Base-by-base conservation (phyloP, 1,140 invertebrate species). In the Penaeus indicus region DNA sequence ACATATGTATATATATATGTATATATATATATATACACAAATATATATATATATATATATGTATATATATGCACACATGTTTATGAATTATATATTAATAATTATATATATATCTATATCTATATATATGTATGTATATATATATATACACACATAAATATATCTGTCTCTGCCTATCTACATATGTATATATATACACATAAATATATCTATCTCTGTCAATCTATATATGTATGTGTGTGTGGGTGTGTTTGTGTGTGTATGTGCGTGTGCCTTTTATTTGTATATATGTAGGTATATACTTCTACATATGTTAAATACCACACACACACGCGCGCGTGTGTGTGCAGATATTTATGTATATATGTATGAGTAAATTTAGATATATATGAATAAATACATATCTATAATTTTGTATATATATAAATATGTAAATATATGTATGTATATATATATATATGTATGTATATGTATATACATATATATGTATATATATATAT, bases 1-100 rank as follows among this genome's bases (percentile, higher is more conserved):
- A 75, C n/a, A 75, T 10, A 75, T 32, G 27, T 75, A 75, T 75
- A 75, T 10, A 75, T 75, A 32, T 75, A 75, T 75, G n/a, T 75
- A 72, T 72, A 72, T 72, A 72, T 72, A 38, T 72, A 38, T 72
- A 1, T 25, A 72, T 25, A 72, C n/a, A 72, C n/a, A 72, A 22
- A 72, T 72, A 72, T 72, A 72, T 25, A 72, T 16, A 72, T 72
- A 72, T 72, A 72, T 72, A 27, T 72, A 72, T 72, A 27, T 72
- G 8, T 72, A 27, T 72, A 27, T 72, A 72, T 72, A 19, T 72
- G 38, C 27, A 27, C 27, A 27, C 16, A 18, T 18, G 13, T 32
- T 8, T 75, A 75, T 75, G 19, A 7, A 75, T 7, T 75, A 75
- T 75, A 75, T 75, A 27, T 75, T 32, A 32, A 75, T 75, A 25